phyloP scores from a whole-genome alignment of 2,888 invertebrate species.

The Liopterus haemorrhoidalis region DNA sequence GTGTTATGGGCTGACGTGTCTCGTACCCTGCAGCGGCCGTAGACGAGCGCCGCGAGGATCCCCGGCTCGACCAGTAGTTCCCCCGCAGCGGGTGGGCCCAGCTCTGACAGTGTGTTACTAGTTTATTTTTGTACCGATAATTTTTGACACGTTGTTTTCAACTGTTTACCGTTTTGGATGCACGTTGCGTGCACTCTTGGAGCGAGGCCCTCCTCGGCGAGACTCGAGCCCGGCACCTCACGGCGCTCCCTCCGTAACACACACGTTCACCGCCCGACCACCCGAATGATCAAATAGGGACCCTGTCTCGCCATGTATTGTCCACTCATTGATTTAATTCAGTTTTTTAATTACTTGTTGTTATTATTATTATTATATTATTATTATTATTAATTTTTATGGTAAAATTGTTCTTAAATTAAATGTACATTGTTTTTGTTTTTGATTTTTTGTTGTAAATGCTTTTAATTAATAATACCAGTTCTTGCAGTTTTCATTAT shows the following conservation, averaged over 20 bases:
- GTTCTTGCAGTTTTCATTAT: constrained; percentile 63
- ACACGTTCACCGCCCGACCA: too few relatives aligned
- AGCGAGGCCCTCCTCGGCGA: constrained; percentile 6
- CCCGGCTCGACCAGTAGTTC: too few relatives aligned
- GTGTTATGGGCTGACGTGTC: too few relatives aligned
- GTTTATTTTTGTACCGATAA: constrained; percentile 23
- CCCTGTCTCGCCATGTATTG: constrained; percentile 26
- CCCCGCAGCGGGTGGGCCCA: constrained; percentile 5
- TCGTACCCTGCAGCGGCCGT: too few relatives aligned
- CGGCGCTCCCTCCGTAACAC: not conserved
- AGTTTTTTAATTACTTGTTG: constrained; percentile 56
- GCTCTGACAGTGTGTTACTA: constrained; percentile 16
- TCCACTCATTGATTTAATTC: constrained; percentile 38
- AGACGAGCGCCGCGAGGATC: too few relatives aligned
- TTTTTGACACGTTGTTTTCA: constrained; percentile 23
- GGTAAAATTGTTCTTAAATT: constrained; percentile 69
- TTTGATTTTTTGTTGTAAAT: constrained; percentile 70
- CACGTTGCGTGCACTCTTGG: constrained; percentile 16
- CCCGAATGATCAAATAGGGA: constrained; percentile 6
- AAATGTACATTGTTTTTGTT: constrained; percentile 70
- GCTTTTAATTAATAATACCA: constrained; percentile 69
- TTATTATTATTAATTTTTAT: constrained; percentile 60
- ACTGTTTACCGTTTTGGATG: constrained; percentile 22
- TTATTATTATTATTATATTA: constrained; percentile 59
- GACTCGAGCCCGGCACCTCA: not conserved